phyloP scores from a whole-genome alignment of 2,888 invertebrate species.

The Latrodectus elegans region DNA sequence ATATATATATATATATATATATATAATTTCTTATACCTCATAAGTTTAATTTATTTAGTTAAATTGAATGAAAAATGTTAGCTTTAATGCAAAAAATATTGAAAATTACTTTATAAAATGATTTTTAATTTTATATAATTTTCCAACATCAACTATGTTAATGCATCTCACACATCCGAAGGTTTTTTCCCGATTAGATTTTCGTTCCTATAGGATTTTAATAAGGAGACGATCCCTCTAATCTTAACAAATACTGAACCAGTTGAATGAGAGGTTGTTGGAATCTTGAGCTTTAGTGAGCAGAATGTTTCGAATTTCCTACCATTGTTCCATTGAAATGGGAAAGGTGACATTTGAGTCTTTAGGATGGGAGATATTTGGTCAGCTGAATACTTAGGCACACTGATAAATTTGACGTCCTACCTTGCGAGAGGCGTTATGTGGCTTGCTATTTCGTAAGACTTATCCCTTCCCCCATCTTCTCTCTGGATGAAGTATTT shows the following conservation, averaged over 20 bases:
- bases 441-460: constrained; percentile 8
- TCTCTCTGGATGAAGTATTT: constrained; percentile 23
- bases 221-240: constrained; percentile 18
- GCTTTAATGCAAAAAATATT: no score
- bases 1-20: no score
- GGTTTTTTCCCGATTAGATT: no score
- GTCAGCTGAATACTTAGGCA: constrained; percentile 33
- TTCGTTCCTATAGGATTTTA: no score
- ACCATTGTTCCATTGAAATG: constrained; percentile 59
- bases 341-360: constrained; percentile 53
- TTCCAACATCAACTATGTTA: no score
- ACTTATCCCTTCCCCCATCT: not conserved
- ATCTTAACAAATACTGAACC: constrained; percentile 33
- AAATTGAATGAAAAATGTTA: no score
- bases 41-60: no score
- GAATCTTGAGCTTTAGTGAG: constrained; percentile 24
- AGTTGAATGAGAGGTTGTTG: constrained; percentile 33
- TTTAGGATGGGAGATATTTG: constrained; percentile 42
- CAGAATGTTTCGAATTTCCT: constrained; percentile 48
- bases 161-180: no score
- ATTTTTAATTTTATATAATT: no score
- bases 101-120: no score
- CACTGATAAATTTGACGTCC: constrained; percentile 39
- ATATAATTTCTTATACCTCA: no score
- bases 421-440: constrained; percentile 23